These are phyloP conservation scores for Muscicapa comitata DNA, from an alignment of 2,797 vertebrate genomes.

Conservation along the genomic window DNA sequence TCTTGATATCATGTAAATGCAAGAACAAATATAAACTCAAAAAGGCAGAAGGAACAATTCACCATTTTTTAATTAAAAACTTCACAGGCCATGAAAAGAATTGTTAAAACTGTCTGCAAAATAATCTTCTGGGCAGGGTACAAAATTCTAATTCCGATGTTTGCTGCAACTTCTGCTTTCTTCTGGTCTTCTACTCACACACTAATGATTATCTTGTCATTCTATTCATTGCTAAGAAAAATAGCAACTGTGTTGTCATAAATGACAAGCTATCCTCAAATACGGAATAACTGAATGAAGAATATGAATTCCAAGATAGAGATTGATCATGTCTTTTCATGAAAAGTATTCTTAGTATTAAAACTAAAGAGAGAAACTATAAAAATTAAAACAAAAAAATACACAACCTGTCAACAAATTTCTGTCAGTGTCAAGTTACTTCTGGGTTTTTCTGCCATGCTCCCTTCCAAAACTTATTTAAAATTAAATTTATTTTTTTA, in stretches of 20 bases:
- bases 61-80: neutral
- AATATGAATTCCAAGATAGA: neutral
- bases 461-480: neutral
- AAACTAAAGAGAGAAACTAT: neutral
- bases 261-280: neutral
- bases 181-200: neutral
- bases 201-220: conserved; percentile 50
- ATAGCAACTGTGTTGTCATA: neutral
- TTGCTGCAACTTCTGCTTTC: neutral
- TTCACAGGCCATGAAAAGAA: neutral
- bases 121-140: neutral
- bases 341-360: neutral
- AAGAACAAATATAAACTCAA: neutral
- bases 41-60: neutral
- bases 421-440: neutral
- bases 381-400: neutral
- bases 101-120: neutral
- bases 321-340: neutral
- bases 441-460: neutral
- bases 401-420: neutral
- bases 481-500: neutral
- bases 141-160: neutral
- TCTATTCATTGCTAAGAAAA: conserved; percentile 38
- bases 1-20: neutral
- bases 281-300: neutral